Evolutionary conservation across 2,113 vertebrate species (phyloP).

Genomic region (Anguilla japonica): DNA sequence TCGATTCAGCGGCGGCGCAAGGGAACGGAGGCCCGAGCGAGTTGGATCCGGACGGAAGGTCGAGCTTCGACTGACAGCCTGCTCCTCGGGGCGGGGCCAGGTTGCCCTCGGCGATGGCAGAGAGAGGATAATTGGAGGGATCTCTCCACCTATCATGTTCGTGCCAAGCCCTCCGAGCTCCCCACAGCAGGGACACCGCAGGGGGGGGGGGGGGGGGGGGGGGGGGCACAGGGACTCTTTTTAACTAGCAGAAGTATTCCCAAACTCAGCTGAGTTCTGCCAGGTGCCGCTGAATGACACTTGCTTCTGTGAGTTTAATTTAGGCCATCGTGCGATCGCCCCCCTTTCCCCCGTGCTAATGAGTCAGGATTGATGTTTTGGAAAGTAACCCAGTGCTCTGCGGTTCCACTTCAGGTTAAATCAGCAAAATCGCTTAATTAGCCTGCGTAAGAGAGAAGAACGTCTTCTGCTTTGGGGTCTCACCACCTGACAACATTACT

Average conservation of each 20-base stretch:
- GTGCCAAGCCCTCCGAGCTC: conserved; percentile 27
- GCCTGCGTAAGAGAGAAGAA: neutral
- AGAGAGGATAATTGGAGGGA: conserved; percentile 52
- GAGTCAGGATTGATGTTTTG: too few relatives aligned
- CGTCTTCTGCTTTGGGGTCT: too few relatives aligned
- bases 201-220: neutral
- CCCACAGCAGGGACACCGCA: conserved; percentile 35
- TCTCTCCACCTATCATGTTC: conserved; percentile 21
- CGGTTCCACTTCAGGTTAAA: neutral
- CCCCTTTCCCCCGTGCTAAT: neutral
- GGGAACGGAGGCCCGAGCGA: conserved; percentile 46
- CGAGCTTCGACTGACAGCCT: conserved; percentile 54
- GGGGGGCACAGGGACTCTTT: conserved; percentile 19
- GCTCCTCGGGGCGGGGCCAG: conserved; percentile 35
- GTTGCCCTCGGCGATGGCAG: conserved; percentile 37
- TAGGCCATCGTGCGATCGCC: neutral
- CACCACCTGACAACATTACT: too few relatives aligned
- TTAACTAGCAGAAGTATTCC: neutral
- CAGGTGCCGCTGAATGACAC: neutral
- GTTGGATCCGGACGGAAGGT: conserved; percentile 30
- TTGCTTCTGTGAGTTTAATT: neutral
- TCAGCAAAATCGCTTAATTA: too few relatives aligned
- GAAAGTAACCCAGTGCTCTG: neutral
- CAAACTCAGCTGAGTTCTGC: too few relatives aligned
- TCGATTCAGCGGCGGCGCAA: conserved; percentile 27